Evolutionary conservation across 1,140 invertebrate genomes (phyloP).

Genomic region (Heliconius congener): DNA sequence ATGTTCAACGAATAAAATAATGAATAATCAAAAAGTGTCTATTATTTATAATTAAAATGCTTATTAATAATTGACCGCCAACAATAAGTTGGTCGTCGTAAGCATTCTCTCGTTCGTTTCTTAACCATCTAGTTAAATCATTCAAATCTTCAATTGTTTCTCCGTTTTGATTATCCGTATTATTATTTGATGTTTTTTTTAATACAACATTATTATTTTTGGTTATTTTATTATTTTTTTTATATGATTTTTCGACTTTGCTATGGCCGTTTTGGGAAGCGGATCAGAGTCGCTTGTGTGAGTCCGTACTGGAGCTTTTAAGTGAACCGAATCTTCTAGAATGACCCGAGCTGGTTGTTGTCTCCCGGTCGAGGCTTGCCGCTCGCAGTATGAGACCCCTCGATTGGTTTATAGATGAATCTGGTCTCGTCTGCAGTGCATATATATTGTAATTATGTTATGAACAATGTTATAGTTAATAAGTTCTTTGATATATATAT

Average conservation of each 20-base stretch:
- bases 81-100: slow-evolving; percentile 43
- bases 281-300: slow-evolving; percentile 72
- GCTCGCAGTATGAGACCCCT: slow-evolving; percentile 73
- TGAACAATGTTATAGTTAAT: no score
- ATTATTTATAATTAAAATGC: slow-evolving; percentile 45
- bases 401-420: slow-evolving; percentile 57
- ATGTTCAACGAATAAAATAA: slow-evolving; percentile 14
- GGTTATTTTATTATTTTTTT: background rate
- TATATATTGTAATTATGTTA: background rate
- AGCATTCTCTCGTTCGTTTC: slow-evolving; percentile 54
- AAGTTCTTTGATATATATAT: no score
- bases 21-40: slow-evolving; percentile 22
- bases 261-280: slow-evolving; percentile 18
- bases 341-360: slow-evolving; percentile 39
- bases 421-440: slow-evolving; percentile 48
- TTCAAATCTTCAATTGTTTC: slow-evolving; percentile 5
- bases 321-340: slow-evolving; percentile 60
- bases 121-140: slow-evolving; percentile 21
- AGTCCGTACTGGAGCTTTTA: slow-evolving; percentile 61
- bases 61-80: slow-evolving; percentile 63
- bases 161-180: background rate
- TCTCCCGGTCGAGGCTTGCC: slow-evolving; percentile 71
- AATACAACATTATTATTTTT: background rate
- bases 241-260: slow-evolving; percentile 15
- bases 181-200: background rate